Evolutionary conservation across 2,797 vertebrate genomes (phyloP), one percentile per base, ranked within the genome.

Genomic region (Crenuchus spilurus): DNA sequence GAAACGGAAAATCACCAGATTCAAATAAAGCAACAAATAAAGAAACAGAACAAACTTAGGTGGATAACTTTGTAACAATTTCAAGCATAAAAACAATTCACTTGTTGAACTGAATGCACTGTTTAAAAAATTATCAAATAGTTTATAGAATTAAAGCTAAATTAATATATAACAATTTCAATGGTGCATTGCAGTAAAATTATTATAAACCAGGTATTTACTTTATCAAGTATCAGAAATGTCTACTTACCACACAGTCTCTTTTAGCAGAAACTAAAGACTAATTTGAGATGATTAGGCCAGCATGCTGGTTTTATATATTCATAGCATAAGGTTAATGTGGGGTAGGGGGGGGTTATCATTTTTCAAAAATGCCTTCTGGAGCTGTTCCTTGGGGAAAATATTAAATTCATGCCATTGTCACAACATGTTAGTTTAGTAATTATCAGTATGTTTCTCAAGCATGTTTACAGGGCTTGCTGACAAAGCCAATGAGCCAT

Each of bases 301-400:
- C 39, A 70, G n/a, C n/a, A n/a, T n/a, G n/a, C n/a, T n/a, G n/a
- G 18, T 63, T 71, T 57, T 79, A 55, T 72, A 74, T 61, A 66
- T 71, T 33, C 26, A 22, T 46, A 48, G 18, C 8, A 31, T 35
- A 22, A 28, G 30, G n/a, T 20, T 44, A 41, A 44, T 28, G 39
- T 79, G 58, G 30, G 28, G 14, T 57, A 54, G 69, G 39, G 6
- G 11, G 63, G 26, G 6, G n/a, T n/a, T n/a, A 42, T 4, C 2
- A 22, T 63, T 57, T n/a, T n/a, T n/a, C n/a, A n/a, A n/a, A n/a
- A n/a, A n/a, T 67, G 54, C 51, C 61, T 55, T 72, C 22, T 18
- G 24, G 49, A 28, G 44, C 48, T 46, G 2, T 31, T 75, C 74
- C 89, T 79, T 87, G 55, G 62, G 84, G 79, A 85, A 78, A 35